phyloP scores from a whole-genome alignment of 2,113 vertebrate genomes.

The Plestiodon gilberti region DNA sequence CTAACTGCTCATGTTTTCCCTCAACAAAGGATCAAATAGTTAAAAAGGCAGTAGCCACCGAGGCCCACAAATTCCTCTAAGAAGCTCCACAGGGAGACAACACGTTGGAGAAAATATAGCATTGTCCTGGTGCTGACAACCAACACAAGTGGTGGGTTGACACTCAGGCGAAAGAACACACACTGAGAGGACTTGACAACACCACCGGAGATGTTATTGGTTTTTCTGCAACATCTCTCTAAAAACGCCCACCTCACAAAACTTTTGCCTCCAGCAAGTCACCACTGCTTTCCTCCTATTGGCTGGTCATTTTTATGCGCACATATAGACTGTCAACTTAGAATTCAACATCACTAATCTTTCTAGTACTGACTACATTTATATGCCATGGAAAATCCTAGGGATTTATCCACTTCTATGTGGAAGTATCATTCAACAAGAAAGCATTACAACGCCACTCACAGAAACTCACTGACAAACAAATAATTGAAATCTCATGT shows the following conservation, averaged over 20 bases:
- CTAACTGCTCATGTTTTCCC: not conserved
- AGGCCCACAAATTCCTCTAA: no score
- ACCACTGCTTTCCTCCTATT: not conserved
- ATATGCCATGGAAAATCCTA: not conserved
- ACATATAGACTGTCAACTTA: not conserved
- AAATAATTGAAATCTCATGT: not conserved
- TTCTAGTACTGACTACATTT: not conserved
- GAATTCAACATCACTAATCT: not conserved
- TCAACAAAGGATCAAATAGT: not conserved
- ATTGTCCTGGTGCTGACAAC: no score
- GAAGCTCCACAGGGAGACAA: no score
- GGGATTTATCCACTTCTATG: not conserved
- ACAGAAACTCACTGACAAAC: not conserved
- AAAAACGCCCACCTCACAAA: not conserved
- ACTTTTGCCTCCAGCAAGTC: not conserved
- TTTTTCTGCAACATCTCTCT: not conserved
- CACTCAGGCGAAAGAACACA: not conserved
- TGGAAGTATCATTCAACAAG: not conserved
- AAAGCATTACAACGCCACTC: not conserved
- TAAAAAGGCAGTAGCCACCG: not conserved
- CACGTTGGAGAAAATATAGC: not conserved
- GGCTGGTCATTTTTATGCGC: not conserved
- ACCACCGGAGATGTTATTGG: not conserved
- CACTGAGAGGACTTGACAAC: not conserved
- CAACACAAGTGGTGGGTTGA: no score